phyloP scores from a whole-genome alignment of 2,113 vertebrate genomes.

The Eleginops maclovinus region DNA sequence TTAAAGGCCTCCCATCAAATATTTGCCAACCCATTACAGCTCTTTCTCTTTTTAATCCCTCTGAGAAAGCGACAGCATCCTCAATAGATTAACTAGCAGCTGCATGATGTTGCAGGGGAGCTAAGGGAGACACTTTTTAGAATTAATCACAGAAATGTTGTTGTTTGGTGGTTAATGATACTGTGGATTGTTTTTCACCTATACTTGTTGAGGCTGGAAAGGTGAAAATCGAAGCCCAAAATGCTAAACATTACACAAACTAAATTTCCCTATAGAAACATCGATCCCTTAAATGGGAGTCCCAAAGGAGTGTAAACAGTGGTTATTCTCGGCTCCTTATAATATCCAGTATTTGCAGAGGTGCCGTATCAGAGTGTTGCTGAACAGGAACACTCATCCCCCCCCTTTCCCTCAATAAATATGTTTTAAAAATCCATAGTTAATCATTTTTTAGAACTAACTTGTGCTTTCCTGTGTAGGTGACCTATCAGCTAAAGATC shows the following conservation, averaged over 20 bases:
- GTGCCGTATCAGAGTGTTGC: not conserved
- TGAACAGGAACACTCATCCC: not conserved
- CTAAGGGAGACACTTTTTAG: no score
- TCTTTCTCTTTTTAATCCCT: no score
- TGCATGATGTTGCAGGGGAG: no score
- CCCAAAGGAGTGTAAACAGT: not conserved
- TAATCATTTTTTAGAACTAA: not conserved
- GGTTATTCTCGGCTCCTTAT: not conserved
- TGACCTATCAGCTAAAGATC: slow-evolving; percentile 98
- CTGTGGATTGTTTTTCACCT: no score
- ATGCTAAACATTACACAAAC: not conserved
- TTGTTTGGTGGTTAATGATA: no score
- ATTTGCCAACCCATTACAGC: no score
- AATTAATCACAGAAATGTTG: no score
- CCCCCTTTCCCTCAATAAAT: not conserved
- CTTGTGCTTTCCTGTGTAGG: slow-evolving; percentile 77
- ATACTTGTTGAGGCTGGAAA: not conserved
- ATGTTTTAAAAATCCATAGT: not conserved
- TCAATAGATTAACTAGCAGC: no score
- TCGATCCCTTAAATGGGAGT: not conserved
- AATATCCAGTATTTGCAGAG: not conserved
- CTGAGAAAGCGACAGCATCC: no score
- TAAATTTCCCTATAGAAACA: not conserved
- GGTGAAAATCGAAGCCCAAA: not conserved
- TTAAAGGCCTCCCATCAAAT: no score